Evolutionary conservation across 2,797 vertebrate species (phyloP), one percentile per base, ranked within the genome.

Genomic region (Typhlichthys subterraneus): DNA sequence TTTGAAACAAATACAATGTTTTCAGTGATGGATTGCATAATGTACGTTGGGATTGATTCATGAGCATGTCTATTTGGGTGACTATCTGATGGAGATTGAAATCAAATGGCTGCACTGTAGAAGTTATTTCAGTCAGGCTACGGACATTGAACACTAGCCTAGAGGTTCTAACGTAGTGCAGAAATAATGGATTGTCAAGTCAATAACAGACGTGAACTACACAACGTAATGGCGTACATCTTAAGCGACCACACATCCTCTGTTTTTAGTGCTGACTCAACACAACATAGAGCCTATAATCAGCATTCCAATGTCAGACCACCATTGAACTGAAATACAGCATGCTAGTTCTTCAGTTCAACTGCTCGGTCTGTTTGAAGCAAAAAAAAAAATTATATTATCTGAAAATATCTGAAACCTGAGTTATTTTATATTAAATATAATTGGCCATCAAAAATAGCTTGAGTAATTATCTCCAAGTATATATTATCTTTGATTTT

Each of bases 31-130:
- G 42, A 45, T 46, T 45, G 38, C 38, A 4, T 42, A 56, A 56
- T 45, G 33, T 31, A 56, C 31, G 15, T 56, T 42, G 54, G 54
- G n/a, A 42, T 42, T 56, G 55, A 57, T 19, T 57, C 38, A 57
- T 45, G 55, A 19, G 55, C 31, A 45, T 57, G 55, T 45, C 55
- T 57, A 38, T 57, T 38, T 19, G 55, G 9, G 15, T 7, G 11
- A 12, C n/a, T 57, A 57, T 57, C 38, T 45, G 55, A 57, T 45
- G 14, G 38, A 45, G 15, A 8, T 12, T 17, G 42, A 57, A 57
- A 57, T 45, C 12, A 14, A 45, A 15, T 17, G 14, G 42, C 31
- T 45, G 38, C 38, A 11, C 42, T 31, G 55, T 42, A 17, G 55
- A 45, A 19, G 14, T 45, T 12, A 19, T 15, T 45, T 19, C 45